Percentiles rank a stretch among this genome's conserved stretches.
These are phyloP conservation scores for Dicyrtoma fusca DNA, from an alignment of 2,888 invertebrate species.

Conservation along the genomic window DNA sequence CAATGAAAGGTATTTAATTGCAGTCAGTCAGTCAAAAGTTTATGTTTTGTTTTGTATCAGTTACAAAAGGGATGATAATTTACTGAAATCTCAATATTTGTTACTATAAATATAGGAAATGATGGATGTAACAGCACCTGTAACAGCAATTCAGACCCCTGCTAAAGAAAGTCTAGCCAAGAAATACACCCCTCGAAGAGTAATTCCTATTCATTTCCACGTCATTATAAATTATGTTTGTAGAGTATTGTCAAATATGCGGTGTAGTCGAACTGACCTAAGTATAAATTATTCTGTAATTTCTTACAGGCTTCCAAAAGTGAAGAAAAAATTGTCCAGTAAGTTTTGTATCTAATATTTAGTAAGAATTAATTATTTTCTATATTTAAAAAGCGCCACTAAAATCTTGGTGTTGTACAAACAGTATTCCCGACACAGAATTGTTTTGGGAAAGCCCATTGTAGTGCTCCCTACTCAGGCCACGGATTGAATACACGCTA, in stretches of 20 bases:
- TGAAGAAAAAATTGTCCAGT: slow-evolving; percentile 35
- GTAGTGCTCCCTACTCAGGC: too few relatives aligned
- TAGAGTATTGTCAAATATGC: too few relatives aligned
- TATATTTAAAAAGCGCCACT: too few relatives aligned
- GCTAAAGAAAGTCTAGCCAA: slow-evolving; percentile 43
- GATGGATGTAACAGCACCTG: slow-evolving; percentile 56
- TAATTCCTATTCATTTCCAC: slow-evolving; percentile 39
- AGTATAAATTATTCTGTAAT: slow-evolving; percentile 15
- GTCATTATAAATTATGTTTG: too few relatives aligned
- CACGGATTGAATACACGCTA: too few relatives aligned
- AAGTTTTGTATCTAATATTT: too few relatives aligned
- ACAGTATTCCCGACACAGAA: too few relatives aligned
- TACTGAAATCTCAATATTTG: not conserved
- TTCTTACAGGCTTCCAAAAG: slow-evolving; percentile 53
- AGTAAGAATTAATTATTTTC: too few relatives aligned
- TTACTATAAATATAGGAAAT: slow-evolving; percentile 50
- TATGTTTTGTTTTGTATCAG: not conserved
- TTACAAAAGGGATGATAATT: not conserved
- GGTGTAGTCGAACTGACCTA: not conserved
- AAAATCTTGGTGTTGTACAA: too few relatives aligned
- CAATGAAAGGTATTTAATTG: too few relatives aligned
- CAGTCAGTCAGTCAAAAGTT: not conserved
- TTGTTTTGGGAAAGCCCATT: too few relatives aligned
- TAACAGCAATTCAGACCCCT: slow-evolving; percentile 55
- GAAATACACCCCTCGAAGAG: slow-evolving; percentile 53